phyloP scores from a whole-genome alignment of 1,140 invertebrate species.

The Chironomus striatipennis region DNA sequence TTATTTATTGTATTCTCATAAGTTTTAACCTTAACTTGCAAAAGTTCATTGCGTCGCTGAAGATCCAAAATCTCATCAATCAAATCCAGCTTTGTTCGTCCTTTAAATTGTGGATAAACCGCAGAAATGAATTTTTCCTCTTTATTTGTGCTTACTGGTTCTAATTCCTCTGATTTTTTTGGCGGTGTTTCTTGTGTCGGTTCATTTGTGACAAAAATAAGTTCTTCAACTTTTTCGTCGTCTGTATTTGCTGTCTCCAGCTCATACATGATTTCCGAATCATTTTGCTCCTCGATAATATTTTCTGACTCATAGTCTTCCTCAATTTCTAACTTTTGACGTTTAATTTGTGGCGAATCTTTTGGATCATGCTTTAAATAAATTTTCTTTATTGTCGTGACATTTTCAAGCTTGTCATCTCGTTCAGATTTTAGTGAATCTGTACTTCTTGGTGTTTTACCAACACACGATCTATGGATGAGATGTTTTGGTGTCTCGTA shows the following conservation, averaged over 20 bases:
- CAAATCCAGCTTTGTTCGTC: not conserved
- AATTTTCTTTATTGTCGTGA: not conserved
- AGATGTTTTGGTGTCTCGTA: not conserved
- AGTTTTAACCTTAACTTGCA: not conserved
- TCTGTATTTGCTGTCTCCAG: not conserved
- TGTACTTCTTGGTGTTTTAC: not conserved
- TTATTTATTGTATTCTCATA: not conserved
- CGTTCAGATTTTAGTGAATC: not conserved
- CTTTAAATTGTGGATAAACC: conserved; percentile 5
- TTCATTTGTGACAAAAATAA: not conserved
- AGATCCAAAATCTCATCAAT: not conserved
- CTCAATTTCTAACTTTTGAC: not conserved
- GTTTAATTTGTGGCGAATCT: not conserved
- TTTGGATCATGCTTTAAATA: too few relatives aligned
- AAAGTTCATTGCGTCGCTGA: not conserved
- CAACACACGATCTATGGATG: not conserved
- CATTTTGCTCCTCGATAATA: not conserved
- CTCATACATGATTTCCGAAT: not conserved
- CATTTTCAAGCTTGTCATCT: not conserved
- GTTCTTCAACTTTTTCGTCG: not conserved
- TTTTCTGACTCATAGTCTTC: not conserved
- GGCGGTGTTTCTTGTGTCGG: not conserved
- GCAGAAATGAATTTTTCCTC: not conserved
- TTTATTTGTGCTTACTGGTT: not conserved
- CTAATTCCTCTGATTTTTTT: not conserved